phyloP scores from a whole-genome alignment of 2,888 invertebrate species.

The Acrobasis suavella region DNA sequence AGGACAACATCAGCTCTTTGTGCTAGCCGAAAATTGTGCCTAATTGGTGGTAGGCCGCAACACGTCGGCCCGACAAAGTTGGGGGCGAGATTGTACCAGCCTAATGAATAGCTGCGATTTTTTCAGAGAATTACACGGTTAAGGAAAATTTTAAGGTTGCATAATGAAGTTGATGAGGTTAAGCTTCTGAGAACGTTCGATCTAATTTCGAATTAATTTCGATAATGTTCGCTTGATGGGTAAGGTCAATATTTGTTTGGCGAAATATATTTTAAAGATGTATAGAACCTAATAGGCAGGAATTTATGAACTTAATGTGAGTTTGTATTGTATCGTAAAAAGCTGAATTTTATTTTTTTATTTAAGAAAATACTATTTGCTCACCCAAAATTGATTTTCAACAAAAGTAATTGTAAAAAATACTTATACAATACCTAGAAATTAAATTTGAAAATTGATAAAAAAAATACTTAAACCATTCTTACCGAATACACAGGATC shows the following conservation, averaged over 20 bases:
- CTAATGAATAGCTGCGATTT: conserved; percentile 32
- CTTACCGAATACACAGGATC: not conserved
- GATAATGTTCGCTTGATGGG: conserved; percentile 6
- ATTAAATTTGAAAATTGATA: too few species aligned
- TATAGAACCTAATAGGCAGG: too few species aligned
- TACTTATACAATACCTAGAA: too few species aligned
- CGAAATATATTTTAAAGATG: not conserved
- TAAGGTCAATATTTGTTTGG: conserved; percentile 5
- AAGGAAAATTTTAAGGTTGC: conserved; percentile 9
- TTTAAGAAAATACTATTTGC: too few species aligned
- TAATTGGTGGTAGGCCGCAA: conserved; percentile 70
- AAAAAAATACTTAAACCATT: not conserved
- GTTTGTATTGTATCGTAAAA: too few species aligned
- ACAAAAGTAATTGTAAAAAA: too few species aligned
- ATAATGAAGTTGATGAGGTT: conserved; percentile 17
- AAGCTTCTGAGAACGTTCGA: conserved; percentile 21
- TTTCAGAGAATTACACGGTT: conserved; percentile 24
- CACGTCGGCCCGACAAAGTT: conserved; percentile 43
- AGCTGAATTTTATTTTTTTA: too few species aligned
- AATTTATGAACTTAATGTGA: too few species aligned
- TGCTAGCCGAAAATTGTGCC: conserved; percentile 71
- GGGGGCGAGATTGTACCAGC: conserved; percentile 33
- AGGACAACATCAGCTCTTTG: conserved; percentile 72
- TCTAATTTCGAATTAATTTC: conserved; percentile 12
- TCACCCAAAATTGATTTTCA: too few species aligned